Percentiles rank a stretch among this genome's conserved stretches.
Conservation (phyloP, 2,113 vertebrate genomes). For the Albula goreensis region DNA sequence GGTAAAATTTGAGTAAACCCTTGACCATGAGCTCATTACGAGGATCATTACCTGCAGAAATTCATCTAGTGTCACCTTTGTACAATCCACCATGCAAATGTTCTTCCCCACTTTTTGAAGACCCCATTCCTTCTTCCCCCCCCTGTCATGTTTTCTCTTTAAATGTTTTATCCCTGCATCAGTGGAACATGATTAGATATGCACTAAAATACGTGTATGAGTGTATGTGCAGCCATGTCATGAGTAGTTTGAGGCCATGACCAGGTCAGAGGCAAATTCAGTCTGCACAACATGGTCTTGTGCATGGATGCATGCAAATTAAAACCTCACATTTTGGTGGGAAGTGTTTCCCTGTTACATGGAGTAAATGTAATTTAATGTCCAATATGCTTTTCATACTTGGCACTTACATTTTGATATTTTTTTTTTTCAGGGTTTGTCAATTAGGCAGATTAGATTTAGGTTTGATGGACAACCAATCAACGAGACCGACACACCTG, state of each 20-base stretch:
- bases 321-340: background rate
- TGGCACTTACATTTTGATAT: background rate
- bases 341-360: background rate
- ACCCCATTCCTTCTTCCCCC: background rate
- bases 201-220: background rate
- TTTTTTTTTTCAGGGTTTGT: slow-evolving; percentile 66
- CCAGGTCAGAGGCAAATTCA: too few species aligned
- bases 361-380: background rate
- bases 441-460: slow-evolving; percentile 82
- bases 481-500: slow-evolving; percentile 79
- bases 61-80: too few species aligned
- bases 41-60: background rate
- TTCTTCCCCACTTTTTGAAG: background rate
- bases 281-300: too few species aligned
- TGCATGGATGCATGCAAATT: background rate
- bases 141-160: background rate
- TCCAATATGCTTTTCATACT: background rate
- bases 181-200: background rate
- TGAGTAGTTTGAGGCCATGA: too few species aligned
- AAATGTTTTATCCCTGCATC: background rate
- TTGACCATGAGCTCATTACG: background rate
- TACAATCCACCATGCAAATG: background rate
- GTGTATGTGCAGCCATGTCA: background rate
- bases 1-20: slow-evolving; percentile 61
- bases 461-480: slow-evolving; percentile 81